phyloP scores from a whole-genome alignment of 2,797 vertebrate species.

The Sebastes hubbsi region DNA sequence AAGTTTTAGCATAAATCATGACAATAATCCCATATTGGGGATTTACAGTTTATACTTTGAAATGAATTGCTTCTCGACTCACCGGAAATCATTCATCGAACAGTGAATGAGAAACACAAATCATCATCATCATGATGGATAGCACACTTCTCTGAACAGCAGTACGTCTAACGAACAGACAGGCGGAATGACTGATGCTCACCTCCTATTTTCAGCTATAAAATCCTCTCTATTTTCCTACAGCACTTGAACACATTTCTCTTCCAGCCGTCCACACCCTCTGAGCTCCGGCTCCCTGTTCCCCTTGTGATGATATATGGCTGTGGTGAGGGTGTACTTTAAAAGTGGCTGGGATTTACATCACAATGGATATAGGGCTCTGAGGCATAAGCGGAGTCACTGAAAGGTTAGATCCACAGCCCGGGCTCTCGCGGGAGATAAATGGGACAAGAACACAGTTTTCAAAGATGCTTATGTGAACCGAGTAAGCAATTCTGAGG shows the following conservation, averaged over 20 bases:
- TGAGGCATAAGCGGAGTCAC: slow-evolving; percentile 29
- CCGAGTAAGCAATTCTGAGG: slow-evolving; percentile 32
- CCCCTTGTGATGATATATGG: slow-evolving; percentile 20
- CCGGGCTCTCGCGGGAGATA: slow-evolving; percentile 12
- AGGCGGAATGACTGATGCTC: slow-evolving; percentile 28
- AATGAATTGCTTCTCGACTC: not conserved
- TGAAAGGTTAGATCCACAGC: slow-evolving; percentile 44
- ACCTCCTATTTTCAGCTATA: slow-evolving; percentile 17
- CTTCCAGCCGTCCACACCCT: not conserved
- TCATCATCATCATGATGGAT: slow-evolving; percentile 34
- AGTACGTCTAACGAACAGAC: slow-evolving; percentile 17
- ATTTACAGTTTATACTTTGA: not conserved
- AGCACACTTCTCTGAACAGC: slow-evolving; percentile 6
- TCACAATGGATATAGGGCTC: slow-evolving; percentile 25
- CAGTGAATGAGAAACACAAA: slow-evolving; percentile 27
- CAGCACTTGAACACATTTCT: slow-evolving; percentile 31
- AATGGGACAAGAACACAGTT: slow-evolving; percentile 33
- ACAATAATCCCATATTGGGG: not conserved
- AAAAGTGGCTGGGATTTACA: slow-evolving; percentile 51
- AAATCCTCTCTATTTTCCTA: slow-evolving; percentile 26
- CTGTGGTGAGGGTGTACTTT: slow-evolving; percentile 17
- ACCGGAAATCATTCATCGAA: slow-evolving; percentile 16
- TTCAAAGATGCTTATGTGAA: slow-evolving; percentile 44
- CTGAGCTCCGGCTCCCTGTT: not conserved
- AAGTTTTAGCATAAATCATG: not conserved